Evolutionary conservation across 2,797 vertebrate species (phyloP).

Genomic region (Eulemur mongoz): DNA sequence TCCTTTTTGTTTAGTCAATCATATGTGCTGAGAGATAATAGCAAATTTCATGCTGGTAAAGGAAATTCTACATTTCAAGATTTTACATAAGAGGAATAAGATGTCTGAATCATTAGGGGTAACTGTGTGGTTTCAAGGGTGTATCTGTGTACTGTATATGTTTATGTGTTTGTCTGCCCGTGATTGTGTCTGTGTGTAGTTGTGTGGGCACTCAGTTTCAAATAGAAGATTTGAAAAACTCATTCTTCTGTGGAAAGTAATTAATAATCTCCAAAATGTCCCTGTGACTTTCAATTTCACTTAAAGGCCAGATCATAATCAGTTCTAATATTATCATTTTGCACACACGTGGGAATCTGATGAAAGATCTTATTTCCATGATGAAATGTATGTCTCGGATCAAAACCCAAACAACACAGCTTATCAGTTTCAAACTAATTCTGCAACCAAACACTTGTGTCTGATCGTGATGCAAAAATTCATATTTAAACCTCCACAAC

Average conservation of each 20-base stretch:
- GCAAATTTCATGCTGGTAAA: neutral
- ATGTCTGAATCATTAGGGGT: neutral
- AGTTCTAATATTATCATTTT: neutral
- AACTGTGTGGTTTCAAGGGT: neutral
- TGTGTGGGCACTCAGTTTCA: neutral
- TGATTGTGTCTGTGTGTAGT: neutral
- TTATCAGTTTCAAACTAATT: constrained; percentile 26
- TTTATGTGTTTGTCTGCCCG: neutral
- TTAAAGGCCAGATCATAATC: neutral
- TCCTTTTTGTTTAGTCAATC: neutral
- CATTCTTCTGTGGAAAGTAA: constrained; percentile 19
- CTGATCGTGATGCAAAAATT: constrained; percentile 27
- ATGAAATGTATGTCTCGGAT: neutral
- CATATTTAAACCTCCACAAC: neutral
- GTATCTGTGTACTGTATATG: neutral
- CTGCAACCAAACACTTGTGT: neutral
- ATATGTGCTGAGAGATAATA: neutral
- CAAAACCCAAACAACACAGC: neutral
- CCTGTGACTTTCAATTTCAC: neutral
- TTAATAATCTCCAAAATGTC: neutral
- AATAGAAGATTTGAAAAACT: neutral
- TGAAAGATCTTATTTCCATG: neutral
- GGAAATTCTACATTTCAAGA: neutral
- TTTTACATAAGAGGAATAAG: neutral
- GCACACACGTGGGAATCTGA: neutral